Conservation (phyloP, 2,113 vertebrate species). For the Catharus fuscescens region DNA sequence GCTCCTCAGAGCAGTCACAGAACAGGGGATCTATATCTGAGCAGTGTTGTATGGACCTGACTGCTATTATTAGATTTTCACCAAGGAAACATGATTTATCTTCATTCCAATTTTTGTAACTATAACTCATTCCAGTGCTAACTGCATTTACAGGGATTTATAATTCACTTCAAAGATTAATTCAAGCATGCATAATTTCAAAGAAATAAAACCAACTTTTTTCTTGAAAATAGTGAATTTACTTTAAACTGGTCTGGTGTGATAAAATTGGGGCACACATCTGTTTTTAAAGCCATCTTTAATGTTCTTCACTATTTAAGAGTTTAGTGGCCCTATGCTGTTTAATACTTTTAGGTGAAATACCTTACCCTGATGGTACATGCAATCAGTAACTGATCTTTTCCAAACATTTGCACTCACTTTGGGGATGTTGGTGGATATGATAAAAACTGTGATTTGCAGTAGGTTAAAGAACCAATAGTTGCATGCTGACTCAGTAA, state of each 20-base stretch:
- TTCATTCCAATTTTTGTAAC: not conserved
- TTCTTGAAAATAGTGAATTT: not conserved
- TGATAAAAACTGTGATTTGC: not conserved
- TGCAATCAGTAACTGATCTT: not conserved
- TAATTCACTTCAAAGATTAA: slow-evolving; percentile 31
- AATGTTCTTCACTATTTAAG: not conserved
- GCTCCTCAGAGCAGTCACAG: not conserved
- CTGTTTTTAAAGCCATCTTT: not conserved
- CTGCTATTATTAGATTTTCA: not conserved
- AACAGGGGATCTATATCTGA: not conserved
- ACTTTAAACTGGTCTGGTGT: not conserved
- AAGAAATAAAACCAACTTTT: not conserved
- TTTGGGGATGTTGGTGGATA: not conserved
- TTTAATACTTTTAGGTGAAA: not conserved
- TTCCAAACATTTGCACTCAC: not conserved
- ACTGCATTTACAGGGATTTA: slow-evolving; percentile 2
- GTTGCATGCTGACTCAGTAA: not conserved
- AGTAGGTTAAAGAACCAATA: not conserved
- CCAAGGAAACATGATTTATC: slow-evolving; percentile 22
- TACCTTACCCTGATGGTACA: not conserved
- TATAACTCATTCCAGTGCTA: slow-evolving; percentile 14
- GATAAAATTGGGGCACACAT: not conserved
- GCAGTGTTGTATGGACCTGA: not conserved
- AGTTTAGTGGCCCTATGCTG: not conserved
- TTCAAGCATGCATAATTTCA: not conserved